Evolutionary conservation across 1,140 invertebrate genomes (phyloP), one percentile per base, ranked within the genome.

Genomic region (Drosophila fuyamai): DNA sequence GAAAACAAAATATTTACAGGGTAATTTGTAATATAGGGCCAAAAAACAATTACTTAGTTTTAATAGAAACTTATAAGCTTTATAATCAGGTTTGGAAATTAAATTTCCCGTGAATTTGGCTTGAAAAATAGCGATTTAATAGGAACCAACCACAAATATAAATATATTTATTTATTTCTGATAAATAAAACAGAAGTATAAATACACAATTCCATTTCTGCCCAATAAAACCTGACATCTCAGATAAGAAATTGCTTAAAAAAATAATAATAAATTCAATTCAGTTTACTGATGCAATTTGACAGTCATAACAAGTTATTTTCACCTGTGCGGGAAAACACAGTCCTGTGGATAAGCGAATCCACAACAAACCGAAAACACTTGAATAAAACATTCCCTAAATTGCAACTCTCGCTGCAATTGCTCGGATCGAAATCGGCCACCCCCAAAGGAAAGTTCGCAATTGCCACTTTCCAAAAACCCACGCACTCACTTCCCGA

Each of bases 381-480:
- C 51, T 70, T 71, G 29, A 71, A 71, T 71, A 71, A 71, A 71
- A 71, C 67, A 71, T 71, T 58, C 18, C 38, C 67, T 18, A 71
- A 71, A 71, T 71, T 71, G 67, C 67, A 71, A 70, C 40, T 65
- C 27, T 35, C 65, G 65, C 18, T 68, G 62, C 67, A 56, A 71
- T 71, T 57, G 65, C 67, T 70, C 7, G 53, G 29, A 71, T 71
- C 67, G 67, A 71, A 71, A 48, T 40, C 10, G 27, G 7, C 16
- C 67, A 27, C 32, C 48, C 35, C 14, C 14, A 23, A 59, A 38
- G 58, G 36, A 67, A 68, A 68, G 53, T 55, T 58, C 66, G 56
- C 72, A 76, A 65, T 76, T 76, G 61, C 67, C 67, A 71, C 43
- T 67, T 67, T 61, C 55, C 65, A 57, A 57, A 60, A 50, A 55